A percentile compares a stretch with the other conserved stretches of the same genome.
Conservation (phyloP, 2,113 vertebrate genomes). For the Ondatra zibethicus region DNA sequence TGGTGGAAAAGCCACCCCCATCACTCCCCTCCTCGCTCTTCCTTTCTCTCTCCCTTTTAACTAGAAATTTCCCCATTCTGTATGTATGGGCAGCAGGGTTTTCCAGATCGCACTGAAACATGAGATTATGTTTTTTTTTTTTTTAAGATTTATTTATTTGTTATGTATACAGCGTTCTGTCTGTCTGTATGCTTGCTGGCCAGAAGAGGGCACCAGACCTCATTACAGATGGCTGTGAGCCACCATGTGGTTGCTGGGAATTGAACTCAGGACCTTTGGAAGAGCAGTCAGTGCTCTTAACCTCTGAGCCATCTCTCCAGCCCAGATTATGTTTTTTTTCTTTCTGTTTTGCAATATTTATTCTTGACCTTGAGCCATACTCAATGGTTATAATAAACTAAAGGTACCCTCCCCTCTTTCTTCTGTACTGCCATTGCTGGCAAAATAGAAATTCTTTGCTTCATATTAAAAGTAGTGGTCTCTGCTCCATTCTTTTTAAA, state of each 20-base stretch:
- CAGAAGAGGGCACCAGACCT: no score
- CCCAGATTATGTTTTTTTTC: no score
- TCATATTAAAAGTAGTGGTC: not conserved
- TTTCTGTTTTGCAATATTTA: constrained; percentile 47
- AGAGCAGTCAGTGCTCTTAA: no score
- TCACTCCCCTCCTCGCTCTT: not conserved
- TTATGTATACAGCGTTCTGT: no score
- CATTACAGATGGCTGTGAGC: no score
- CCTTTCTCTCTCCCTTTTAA: not conserved
- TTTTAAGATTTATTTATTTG: no score
- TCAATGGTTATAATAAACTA: not conserved
- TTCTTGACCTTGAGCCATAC: constrained; percentile 17
- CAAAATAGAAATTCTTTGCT: not conserved
- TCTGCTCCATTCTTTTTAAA: not conserved
- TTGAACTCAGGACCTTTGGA: no score
- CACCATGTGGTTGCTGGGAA: no score
- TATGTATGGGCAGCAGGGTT: not conserved
- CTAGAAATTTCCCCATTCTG: not conserved
- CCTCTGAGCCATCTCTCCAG: no score
- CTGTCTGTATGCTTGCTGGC: no score
- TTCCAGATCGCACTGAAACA: not conserved
- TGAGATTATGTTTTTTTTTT: constrained; percentile 18
- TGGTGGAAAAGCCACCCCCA: not conserved
- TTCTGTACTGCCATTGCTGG: not conserved
- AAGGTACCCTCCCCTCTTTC: not conserved